A percentile compares a stretch with the other conserved stretches of the same genome.
phyloP scores from a whole-genome alignment of 2,797 vertebrate species.

The Morus bassanus region DNA sequence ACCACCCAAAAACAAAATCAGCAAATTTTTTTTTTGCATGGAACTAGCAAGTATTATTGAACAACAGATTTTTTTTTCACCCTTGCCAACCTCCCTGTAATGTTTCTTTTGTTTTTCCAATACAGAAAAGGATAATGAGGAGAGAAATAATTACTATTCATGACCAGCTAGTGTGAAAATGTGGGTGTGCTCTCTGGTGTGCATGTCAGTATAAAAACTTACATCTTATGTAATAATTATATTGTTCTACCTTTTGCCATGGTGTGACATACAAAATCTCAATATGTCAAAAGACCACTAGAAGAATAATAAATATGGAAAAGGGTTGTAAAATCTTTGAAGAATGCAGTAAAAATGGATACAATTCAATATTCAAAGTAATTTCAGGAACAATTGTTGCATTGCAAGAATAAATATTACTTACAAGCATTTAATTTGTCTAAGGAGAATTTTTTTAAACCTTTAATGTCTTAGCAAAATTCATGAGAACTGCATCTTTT shows the following conservation, averaged over 20 bases:
- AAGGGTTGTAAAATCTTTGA: not conserved
- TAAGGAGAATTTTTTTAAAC: not conserved
- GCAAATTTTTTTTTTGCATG: not conserved
- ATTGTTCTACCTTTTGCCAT: not conserved
- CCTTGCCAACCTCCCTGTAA: not conserved
- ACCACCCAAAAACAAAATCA: not conserved
- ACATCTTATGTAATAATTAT: not conserved
- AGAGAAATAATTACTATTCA: not conserved
- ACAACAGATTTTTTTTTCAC: not conserved
- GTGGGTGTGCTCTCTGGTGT: not conserved
- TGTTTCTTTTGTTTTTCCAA: not conserved
- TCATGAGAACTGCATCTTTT: not conserved
- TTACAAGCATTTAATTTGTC: not conserved
- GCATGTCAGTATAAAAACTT: not conserved
- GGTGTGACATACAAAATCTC: not conserved
- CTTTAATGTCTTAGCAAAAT: not conserved
- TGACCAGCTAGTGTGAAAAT: not conserved
- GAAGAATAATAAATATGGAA: slow-evolving; percentile 17
- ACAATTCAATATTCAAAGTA: slow-evolving; percentile 26
- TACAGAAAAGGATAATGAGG: not conserved
- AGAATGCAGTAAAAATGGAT: slow-evolving; percentile 9
- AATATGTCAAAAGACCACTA: not conserved
- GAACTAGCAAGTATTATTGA: not conserved
- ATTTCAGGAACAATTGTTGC: slow-evolving; percentile 11
- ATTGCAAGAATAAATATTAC: not conserved